Evolutionary conservation across 2,888 invertebrate genomes (phyloP).

Genomic region (Glyphotaelius pellucidus): DNA sequence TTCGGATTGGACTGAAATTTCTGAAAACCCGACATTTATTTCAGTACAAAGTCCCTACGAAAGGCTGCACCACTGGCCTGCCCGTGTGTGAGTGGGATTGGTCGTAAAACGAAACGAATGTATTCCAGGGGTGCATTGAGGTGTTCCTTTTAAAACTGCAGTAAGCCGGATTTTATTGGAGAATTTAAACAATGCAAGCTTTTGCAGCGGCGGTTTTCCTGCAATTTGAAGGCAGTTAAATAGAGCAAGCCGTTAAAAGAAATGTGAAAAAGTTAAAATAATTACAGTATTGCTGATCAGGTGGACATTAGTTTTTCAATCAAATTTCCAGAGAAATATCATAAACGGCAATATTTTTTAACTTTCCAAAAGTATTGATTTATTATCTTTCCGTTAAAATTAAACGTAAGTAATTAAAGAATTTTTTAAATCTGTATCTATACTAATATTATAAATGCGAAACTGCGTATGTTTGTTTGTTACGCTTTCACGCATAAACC

Average conservation of each 20-base stretch:
- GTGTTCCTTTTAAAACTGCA: neutral
- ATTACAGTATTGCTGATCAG: neutral
- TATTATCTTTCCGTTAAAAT: no score
- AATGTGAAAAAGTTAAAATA: neutral
- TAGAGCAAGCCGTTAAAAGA: neutral
- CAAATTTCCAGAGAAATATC: no score
- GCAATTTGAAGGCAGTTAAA: neutral
- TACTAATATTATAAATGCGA: no score
- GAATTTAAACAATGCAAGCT: neutral
- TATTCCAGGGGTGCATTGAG: slow-evolving; percentile 15
- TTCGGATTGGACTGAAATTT: slow-evolving; percentile 40
- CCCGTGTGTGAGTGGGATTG: slow-evolving; percentile 3
- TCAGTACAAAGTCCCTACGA: slow-evolving; percentile 29
- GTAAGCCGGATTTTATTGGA: neutral
- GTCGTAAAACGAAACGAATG: slow-evolving; percentile 29
- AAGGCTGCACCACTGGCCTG: neutral
- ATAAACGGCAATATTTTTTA: no score
- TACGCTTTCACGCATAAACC: no score
- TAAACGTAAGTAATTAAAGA: no score
- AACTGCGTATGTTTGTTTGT: no score
- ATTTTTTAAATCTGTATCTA: no score
- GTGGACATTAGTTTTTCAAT: neutral
- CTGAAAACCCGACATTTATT: slow-evolving; percentile 36
- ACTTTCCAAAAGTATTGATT: no score
- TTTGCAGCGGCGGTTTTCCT: neutral